A percentile compares a stretch with the other conserved stretches of the same genome.
phyloP scores from a whole-genome alignment of 2,797 vertebrate species.

The Etheostoma perlongum region DNA sequence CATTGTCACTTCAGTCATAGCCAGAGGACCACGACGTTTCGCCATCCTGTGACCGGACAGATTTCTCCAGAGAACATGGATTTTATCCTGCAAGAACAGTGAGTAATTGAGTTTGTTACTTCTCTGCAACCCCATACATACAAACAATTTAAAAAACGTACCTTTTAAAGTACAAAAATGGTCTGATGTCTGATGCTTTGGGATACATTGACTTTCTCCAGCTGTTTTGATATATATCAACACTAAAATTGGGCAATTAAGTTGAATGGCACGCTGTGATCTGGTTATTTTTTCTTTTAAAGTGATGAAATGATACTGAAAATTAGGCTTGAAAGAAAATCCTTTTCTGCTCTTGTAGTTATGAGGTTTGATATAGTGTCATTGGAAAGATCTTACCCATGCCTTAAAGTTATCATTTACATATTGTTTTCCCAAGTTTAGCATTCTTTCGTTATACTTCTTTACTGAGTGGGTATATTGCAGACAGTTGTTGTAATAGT shows the following conservation, averaged over 20 bases:
- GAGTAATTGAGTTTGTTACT: constrained; percentile 77
- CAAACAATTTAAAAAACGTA: too few relatives aligned
- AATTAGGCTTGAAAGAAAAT: neutral
- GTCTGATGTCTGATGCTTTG: constrained; percentile 1
- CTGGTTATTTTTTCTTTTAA: neutral
- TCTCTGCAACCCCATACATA: neutral
- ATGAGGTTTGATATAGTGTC: neutral
- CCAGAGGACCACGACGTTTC: constrained; percentile 91
- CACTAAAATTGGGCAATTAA: neutral
- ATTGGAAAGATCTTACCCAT: constrained; percentile 1
- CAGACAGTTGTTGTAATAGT: too few relatives aligned
- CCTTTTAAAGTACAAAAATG: constrained; percentile 5
- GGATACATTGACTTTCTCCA: neutral
- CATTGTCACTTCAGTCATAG: constrained; percentile 88
- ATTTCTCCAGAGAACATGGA: constrained; percentile 92
- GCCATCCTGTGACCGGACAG: constrained; percentile 92
- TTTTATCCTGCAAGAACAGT: constrained; percentile 92
- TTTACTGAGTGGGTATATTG: neutral
- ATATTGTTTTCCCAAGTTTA: neutral
- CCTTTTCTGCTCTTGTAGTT: neutral
- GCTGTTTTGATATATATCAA: constrained; percentile 9
- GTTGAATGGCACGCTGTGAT: neutral
- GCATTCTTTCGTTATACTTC: neutral
- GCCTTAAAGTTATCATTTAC: neutral
- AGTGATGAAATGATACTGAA: constrained; percentile 4